These are phyloP conservation scores for Lasaia peninsularis DNA, from an alignment of 1,140 invertebrate genomes.

Conservation along the genomic window DNA sequence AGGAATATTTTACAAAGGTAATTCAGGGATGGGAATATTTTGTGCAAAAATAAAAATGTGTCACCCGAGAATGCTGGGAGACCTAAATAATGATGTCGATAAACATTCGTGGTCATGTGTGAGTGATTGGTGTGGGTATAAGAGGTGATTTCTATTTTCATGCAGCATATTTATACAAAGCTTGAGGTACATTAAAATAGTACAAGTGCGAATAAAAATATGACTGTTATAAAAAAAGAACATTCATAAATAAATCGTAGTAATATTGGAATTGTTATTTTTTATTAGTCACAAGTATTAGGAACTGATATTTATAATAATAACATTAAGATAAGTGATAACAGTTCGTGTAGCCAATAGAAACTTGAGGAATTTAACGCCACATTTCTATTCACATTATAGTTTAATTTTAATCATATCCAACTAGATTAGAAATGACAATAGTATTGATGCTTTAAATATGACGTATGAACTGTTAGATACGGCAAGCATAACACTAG, in stretches of 20 bases:
- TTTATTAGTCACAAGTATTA: no score
- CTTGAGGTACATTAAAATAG: neutral
- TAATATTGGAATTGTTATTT: no score
- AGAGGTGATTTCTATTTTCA: conserved; percentile 62
- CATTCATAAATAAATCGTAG: neutral
- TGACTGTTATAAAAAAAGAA: neutral
- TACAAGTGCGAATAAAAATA: neutral
- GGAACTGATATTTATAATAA: no score
- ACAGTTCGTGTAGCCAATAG: no score
- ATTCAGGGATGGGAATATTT: neutral
- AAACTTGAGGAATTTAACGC: neutral
- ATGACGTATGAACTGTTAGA: neutral
- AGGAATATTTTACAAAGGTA: no score
- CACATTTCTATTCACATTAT: conserved; percentile 1
- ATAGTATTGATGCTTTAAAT: neutral
- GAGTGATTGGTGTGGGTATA: conserved; percentile 47
- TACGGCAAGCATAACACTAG: neutral
- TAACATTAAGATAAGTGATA: no score
- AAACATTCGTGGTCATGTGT: conserved; percentile 55
- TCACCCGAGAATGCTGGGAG: conserved; percentile 71
- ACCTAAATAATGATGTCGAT: conserved; percentile 55
- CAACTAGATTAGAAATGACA: neutral
- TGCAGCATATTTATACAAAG: conserved; percentile 53
- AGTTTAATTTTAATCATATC: neutral
- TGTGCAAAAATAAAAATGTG: conserved; percentile 43